Base-by-base conservation (phyloP, 2,113 vertebrate genomes). In the Puffinus mauretanicus region DNA sequence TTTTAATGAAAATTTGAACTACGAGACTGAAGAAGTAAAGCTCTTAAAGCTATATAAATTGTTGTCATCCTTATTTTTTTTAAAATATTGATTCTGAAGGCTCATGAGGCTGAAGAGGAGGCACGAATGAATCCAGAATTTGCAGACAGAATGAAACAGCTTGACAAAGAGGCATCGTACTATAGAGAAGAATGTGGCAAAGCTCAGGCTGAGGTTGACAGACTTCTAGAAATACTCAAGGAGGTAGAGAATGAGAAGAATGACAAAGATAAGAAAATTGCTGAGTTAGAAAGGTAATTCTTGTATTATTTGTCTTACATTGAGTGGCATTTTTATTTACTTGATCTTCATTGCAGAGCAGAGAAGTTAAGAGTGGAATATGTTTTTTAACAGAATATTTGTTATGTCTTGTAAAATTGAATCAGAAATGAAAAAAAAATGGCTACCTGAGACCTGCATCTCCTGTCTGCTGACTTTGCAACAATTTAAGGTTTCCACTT, bases 231-330 rank as follows among this genome's bases (percentile, higher is more conserved):
- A 90, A 99, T 99, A 91, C 98, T 99, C 91, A 98, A 98, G 91
- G 99, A 99, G 78, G 98, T 99, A 64, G 99, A 99, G 95, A 98
- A 98, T 44, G 99, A 99, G 94, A 99, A 99, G 97, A 99, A 98
- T 27, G 98, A 99, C 96, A 99, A 99, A 96, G 99, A 99, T 97
- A 99, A 98, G 97, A 99, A 98, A 97, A 99, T 99, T 44, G 98
- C 98, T 15, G 99, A 99, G 85, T 98, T 99, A 36, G 99, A 99
- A 97, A 99, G 99, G 99, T 99, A 98, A 96, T 92, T 93, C 84
- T 95, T 52, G 27, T 84, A 24, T 66, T 65, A 25, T 67, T 86
- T 93, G 15, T 86, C 78, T 94, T 82, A 25, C 27, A 22, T 6
- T 57, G 17, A 64, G 36, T 71, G 64, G 4, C 18, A 24, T 52